These are phyloP conservation scores for Danio albolineatus DNA, from an alignment of 2,797 vertebrate genomes.

Conservation along the genomic window DNA sequence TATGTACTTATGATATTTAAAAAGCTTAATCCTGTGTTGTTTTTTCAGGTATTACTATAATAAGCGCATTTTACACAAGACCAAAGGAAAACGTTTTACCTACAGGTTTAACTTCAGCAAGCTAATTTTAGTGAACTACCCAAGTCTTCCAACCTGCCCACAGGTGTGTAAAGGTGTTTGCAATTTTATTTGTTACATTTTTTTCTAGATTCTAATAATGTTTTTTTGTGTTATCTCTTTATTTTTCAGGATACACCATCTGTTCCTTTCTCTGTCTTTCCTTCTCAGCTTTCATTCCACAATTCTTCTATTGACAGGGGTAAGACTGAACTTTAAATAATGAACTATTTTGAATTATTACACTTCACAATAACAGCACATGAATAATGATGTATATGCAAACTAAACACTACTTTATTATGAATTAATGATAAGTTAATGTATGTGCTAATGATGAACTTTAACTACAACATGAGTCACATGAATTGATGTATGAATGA, in stretches of 20 bases:
- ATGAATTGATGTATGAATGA: no score
- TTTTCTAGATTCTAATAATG: not conserved
- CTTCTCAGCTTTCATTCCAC: constrained; percentile 46
- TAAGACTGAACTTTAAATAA: constrained; percentile 7
- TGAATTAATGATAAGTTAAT: no score
- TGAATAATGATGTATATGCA: no score
- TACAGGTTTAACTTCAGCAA: constrained; percentile 87
- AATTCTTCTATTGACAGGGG: constrained; percentile 37
- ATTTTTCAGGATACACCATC: constrained; percentile 58
- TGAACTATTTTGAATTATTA: not conserved
- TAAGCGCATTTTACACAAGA: constrained; percentile 84
- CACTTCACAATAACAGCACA: no score
- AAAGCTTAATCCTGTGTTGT: not conserved
- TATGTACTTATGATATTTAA: no score
- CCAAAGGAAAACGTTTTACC: constrained; percentile 84
- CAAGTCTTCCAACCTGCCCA: constrained; percentile 64
- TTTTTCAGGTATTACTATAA: constrained; percentile 84
- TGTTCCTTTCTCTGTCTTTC: constrained; percentile 63
- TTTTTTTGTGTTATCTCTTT: not conserved
- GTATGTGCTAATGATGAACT: no score
- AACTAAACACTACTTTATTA: no score
- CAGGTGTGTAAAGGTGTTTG: constrained; percentile 65
- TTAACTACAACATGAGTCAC: no score
- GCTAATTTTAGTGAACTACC: constrained; percentile 80
- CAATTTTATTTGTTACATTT: not conserved